These are phyloP conservation scores for Phainopepla nitens DNA, from an alignment of 2,113 vertebrate genomes.

Conservation along the genomic window DNA sequence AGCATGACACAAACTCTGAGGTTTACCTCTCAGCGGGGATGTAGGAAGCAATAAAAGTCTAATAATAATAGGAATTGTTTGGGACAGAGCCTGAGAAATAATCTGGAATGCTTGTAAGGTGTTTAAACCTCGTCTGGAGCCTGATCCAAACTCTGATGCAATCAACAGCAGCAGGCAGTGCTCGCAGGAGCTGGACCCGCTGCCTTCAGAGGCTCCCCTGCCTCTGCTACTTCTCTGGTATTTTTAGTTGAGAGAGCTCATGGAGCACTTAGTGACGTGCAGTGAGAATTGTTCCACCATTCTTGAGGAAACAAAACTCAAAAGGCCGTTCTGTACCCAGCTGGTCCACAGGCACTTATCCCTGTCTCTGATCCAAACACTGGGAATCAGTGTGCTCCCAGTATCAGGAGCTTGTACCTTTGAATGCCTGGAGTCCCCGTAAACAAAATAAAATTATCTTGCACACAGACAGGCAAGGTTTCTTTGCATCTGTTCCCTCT, in stretches of 20 bases:
- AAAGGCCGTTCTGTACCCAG: background rate
- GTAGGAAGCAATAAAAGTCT: slow-evolving; percentile 33
- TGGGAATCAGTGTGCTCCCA: background rate
- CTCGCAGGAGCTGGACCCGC: background rate
- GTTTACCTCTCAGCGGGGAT: slow-evolving; percentile 10
- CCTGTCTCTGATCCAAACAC: background rate
- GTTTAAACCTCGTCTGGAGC: background rate
- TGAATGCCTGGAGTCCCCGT: background rate
- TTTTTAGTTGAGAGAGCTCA: background rate
- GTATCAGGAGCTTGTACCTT: background rate
- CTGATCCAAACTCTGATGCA: background rate
- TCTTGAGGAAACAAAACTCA: background rate
- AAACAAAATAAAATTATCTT: background rate
- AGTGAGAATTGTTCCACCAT: background rate
- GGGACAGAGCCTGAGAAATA: background rate
- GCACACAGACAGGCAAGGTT: background rate
- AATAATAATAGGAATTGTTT: background rate
- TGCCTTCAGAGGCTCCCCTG: background rate
- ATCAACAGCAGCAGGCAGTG: background rate
- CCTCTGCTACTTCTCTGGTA: background rate
- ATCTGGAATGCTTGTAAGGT: background rate
- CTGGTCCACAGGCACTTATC: background rate
- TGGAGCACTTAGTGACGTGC: background rate
- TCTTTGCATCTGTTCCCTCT: background rate
- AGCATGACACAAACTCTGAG: background rate